Percentiles rank a stretch among this genome's conserved stretches.
These are phyloP conservation scores for Globicephala melas DNA, from an alignment of 2,113 vertebrate genomes.

Conservation along the genomic window DNA sequence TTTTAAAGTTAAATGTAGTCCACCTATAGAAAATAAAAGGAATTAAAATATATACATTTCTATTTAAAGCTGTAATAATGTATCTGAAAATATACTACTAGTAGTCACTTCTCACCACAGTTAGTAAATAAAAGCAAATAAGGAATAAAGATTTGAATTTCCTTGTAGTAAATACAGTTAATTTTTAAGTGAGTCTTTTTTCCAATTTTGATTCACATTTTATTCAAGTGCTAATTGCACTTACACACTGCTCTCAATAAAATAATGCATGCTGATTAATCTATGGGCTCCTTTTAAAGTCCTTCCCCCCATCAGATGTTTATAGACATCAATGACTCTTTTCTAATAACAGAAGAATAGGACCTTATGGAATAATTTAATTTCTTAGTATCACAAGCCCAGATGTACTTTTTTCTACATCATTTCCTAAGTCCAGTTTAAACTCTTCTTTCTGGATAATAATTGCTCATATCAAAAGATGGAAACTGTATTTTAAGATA, in stretches of 20 bases:
- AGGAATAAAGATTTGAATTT: not conserved
- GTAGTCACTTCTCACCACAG: not conserved
- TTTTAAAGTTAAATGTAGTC: not conserved
- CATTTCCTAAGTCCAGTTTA: not conserved
- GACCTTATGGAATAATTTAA: not conserved
- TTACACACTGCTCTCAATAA: not conserved
- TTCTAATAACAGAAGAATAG: not conserved
- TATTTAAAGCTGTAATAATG: not conserved
- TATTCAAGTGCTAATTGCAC: not conserved
- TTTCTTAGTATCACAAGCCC: not conserved
- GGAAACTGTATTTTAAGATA: not conserved
- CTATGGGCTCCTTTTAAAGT: not conserved
- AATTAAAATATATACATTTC: not conserved
- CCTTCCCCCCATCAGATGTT: not conserved
- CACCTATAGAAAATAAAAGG: not conserved
- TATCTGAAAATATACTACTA: not conserved
- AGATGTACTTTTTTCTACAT: not conserved
- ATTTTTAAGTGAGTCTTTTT: not conserved
- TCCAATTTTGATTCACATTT: not conserved
- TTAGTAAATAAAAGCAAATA: not conserved
- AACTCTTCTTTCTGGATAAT: not conserved
- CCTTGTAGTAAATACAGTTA: not conserved
- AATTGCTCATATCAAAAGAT: not conserved
- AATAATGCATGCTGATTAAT: not conserved
- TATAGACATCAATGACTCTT: not conserved